Evolutionary conservation across 2,888 invertebrate genomes (phyloP).

Genomic region (Trichopoda pennipes): DNA sequence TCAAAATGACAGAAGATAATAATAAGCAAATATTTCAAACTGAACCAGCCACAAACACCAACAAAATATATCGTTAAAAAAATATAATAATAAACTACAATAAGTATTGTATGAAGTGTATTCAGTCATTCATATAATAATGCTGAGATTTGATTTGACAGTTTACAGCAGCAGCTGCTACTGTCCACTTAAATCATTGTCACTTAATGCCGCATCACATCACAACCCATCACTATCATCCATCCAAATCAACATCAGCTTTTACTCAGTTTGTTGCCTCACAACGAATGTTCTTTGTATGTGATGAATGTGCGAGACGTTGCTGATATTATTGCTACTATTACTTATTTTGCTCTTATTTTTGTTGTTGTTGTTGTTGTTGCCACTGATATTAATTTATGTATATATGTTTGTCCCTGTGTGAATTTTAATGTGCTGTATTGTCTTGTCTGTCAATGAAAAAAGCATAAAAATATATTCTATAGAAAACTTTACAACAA

Average conservation of each 20-base stretch:
- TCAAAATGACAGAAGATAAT: slow-evolving; percentile 60
- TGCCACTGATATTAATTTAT: slow-evolving; percentile 26
- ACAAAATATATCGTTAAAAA: neutral
- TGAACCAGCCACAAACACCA: slow-evolving; percentile 35
- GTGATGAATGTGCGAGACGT: slow-evolving; percentile 39
- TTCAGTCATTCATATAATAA: slow-evolving; percentile 60
- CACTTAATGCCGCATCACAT: slow-evolving; percentile 69
- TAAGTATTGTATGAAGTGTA: slow-evolving; percentile 32
- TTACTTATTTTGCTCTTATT: neutral
- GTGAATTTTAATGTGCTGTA: neutral
- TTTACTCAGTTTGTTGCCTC: slow-evolving; percentile 47
- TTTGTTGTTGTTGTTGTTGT: neutral
- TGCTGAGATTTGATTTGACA: slow-evolving; percentile 66
- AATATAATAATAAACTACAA: slow-evolving; percentile 4
- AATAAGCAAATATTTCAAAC: slow-evolving; percentile 65
- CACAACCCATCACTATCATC: slow-evolving; percentile 66
- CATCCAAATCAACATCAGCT: slow-evolving; percentile 64
- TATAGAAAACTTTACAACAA: slow-evolving; percentile 66
- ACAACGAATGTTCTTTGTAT: slow-evolving; percentile 29
- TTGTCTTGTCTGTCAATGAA: slow-evolving; percentile 40
- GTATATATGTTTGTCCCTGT: slow-evolving; percentile 2
- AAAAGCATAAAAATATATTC: slow-evolving; percentile 28
- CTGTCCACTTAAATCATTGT: slow-evolving; percentile 71
- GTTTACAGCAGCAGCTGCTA: slow-evolving; percentile 69
- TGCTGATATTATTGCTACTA: slow-evolving; percentile 41